These are phyloP conservation scores for Tholera decimalis DNA, from an alignment of 2,888 invertebrate genomes.

Conservation along the genomic window DNA sequence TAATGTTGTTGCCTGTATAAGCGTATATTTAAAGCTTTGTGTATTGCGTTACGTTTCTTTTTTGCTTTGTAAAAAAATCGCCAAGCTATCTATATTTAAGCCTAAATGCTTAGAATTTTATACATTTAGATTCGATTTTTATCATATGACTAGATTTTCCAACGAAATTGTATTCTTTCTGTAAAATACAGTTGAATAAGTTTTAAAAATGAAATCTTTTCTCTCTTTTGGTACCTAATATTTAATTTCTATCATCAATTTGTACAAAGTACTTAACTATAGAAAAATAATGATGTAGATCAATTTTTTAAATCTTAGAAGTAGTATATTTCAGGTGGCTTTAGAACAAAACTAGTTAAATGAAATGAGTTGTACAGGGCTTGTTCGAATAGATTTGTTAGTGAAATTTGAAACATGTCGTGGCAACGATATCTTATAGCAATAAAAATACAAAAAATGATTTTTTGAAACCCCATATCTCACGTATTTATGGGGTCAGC, in stretches of 20 bases:
- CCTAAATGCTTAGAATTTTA: conserved; percentile 1
- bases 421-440: neutral
- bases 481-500: too few species aligned
- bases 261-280: conserved; percentile 27
- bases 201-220: conserved; percentile 5
- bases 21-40: neutral
- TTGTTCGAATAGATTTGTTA: neutral
- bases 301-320: conserved; percentile 4
- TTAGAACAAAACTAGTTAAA: conserved; percentile 43
- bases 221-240: neutral
- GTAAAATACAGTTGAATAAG: conserved; percentile 9
- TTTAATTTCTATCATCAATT: conserved; percentile 20
- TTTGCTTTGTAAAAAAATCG: conserved; percentile 29
- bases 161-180: neutral
- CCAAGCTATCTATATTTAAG: neutral
- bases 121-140: conserved; percentile 21
- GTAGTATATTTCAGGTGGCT: neutral
- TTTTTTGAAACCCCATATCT: neutral
- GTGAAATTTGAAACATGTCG: conserved; percentile 8
- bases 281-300: conserved; percentile 18
- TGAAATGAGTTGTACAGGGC: conserved; percentile 16
- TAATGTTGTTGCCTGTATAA: neutral
- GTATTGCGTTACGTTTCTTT: conserved; percentile 22
- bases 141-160: neutral
- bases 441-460: neutral